A percentile compares a stretch with the other conserved stretches of the same genome.
Conservation (phyloP, 1,140 invertebrate species). For the Tetramorium parvispinum region DNA sequence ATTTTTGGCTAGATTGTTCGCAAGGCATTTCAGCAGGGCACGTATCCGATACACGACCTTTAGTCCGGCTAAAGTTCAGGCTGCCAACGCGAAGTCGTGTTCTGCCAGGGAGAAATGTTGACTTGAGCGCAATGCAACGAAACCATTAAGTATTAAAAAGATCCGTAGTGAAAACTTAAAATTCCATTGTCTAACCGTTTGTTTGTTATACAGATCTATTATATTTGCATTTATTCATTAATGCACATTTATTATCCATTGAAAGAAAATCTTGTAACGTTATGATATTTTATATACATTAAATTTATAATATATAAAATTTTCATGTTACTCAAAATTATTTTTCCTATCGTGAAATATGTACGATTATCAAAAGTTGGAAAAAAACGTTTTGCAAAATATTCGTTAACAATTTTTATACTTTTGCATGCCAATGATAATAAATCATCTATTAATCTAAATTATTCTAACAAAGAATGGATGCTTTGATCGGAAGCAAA, state of each 20-base stretch:
- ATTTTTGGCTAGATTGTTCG: constrained; percentile 74
- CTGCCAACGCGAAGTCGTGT: constrained; percentile 72
- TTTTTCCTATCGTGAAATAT: background rate
- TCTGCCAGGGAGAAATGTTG: constrained; percentile 21
- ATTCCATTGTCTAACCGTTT: background rate
- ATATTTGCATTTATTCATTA: background rate
- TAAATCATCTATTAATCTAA: constrained; percentile 16
- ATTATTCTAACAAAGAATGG: background rate
- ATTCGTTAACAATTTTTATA: background rate
- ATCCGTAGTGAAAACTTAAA: background rate
- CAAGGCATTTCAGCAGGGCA: constrained; percentile 71
- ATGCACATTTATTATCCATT: background rate
- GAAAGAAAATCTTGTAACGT: background rate
- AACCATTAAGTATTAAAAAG: constrained; percentile 17
- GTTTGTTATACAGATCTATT: background rate
- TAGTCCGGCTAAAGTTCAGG: constrained; percentile 74
- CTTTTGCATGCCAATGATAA: background rate
- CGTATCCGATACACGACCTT: constrained; percentile 75
- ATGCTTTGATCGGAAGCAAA: background rate
- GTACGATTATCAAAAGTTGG: background rate
- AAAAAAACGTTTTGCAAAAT: background rate
- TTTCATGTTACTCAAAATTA: background rate
- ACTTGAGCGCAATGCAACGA: constrained; percentile 2
- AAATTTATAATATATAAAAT: background rate
- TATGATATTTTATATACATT: background rate